Percentiles rank a stretch among this genome's conserved stretches.
Evolutionary conservation across 2,797 vertebrate species (phyloP).

Genomic region (Molothrus ater): DNA sequence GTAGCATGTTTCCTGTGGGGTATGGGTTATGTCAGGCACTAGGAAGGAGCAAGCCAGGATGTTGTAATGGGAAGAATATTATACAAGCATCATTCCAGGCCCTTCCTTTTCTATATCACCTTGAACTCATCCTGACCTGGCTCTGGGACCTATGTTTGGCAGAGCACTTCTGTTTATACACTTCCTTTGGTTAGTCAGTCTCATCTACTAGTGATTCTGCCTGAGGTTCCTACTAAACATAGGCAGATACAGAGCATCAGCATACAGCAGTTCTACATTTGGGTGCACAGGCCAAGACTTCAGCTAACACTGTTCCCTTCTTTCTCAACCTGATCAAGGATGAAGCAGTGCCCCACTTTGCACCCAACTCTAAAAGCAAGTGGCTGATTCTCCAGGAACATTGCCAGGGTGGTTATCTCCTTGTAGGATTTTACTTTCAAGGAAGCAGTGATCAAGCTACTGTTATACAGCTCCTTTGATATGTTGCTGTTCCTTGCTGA

Average conservation of each 20-base stretch:
- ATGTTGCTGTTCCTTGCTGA: not conserved
- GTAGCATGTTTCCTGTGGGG: not conserved
- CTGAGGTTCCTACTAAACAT: not conserved
- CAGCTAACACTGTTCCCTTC: not conserved
- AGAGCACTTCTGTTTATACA: not conserved
- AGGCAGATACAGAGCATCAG: not conserved
- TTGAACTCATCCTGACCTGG: not conserved
- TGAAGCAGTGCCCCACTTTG: not conserved
- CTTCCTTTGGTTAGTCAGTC: not conserved
- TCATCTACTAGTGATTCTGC: not conserved
- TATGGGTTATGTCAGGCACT: not conserved
- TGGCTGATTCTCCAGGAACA: not conserved
- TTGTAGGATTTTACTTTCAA: not conserved
- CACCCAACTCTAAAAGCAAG: not conserved
- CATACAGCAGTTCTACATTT: not conserved
- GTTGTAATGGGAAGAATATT: not conserved
- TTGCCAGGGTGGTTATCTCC: not conserved
- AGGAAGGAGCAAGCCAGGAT: not conserved
- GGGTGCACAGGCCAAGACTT: not conserved
- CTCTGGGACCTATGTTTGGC: not conserved
- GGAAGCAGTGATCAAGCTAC: not conserved
- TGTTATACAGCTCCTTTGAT: not conserved
- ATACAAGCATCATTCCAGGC: accelerated
- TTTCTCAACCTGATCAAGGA: not conserved
- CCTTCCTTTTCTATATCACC: not conserved